These are phyloP conservation scores for Dendrolimus pini DNA, from an alignment of 2,888 invertebrate species.

Conservation along the genomic window DNA sequence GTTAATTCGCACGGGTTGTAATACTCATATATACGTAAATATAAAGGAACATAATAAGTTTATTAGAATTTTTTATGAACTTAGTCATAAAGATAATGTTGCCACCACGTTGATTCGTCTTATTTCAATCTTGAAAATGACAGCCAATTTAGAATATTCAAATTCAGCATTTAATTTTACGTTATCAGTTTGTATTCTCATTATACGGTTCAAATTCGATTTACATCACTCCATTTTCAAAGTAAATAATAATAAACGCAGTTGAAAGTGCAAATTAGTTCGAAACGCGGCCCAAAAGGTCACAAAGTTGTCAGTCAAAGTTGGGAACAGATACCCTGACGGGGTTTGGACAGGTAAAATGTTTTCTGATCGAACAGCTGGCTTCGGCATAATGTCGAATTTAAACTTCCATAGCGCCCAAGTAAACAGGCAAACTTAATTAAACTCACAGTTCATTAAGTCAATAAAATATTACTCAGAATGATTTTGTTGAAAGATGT, in stretches of 20 bases:
- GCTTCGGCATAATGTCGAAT: slow-evolving; percentile 2
- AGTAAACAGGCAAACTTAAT: slow-evolving; percentile 11
- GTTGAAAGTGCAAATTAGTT: neutral
- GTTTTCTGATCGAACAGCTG: slow-evolving; percentile 18
- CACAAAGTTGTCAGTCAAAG: no score
- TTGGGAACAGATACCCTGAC: neutral
- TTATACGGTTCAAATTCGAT: no score
- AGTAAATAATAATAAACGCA: neutral
- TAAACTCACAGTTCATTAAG: slow-evolving; percentile 7
- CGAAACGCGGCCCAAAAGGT: slow-evolving; percentile 7
- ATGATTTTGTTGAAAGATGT: neutral
- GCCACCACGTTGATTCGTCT: no score
- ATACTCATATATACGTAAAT: no score
- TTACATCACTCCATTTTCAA: neutral
- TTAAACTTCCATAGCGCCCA: neutral
- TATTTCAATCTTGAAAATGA: no score
- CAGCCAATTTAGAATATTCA: no score
- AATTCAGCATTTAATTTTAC: no score
- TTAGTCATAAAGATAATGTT: no score
- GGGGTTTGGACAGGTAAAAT: slow-evolving; percentile 12
- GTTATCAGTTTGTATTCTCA: no score
- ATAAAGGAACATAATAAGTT: no score
- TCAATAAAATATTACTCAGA: neutral
- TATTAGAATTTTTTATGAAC: no score
- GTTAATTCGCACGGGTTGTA: no score